Base-by-base conservation (phyloP, 2,797 vertebrate genomes). In the Melanogrammus aeglefinus region DNA sequence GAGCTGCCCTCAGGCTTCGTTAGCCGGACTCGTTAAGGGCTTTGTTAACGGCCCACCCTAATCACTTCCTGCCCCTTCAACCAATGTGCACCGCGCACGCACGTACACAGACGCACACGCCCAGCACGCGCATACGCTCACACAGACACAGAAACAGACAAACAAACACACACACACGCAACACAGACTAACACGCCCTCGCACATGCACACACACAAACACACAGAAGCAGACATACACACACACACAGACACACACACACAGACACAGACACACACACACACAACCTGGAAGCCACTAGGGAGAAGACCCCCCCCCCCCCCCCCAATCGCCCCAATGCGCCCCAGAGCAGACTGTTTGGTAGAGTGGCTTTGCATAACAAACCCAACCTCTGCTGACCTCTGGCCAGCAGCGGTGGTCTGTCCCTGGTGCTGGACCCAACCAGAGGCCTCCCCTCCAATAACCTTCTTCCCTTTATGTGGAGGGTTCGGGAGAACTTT, bases 1-100 rank as follows among this genome's bases (percentile, higher is more conserved):
- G 85, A 88, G 92, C 90, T 90, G 90, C 92, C 92, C 92, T 90
- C 89, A 79, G 89, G 90, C 89, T 92, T 91, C 91, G 91, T 91
- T 91, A 92, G 87, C 70, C 78, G 82, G 86, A 77, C 90, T 92
- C 82, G 89, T 91, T 92, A 91, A 90, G 87, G 88, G 91, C 86
- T 89, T 89, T 86, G 86, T 91, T 92, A 93, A 92, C 88, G 86
- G 89, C 81, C 85, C 84, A 88, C 89, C 72, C 14, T 94, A 93
- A 95, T 93, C 90, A 83, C 87, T 90, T 89, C 89, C 87, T 87
- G 88, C 80, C 84, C 84, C 88, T 85, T 90, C 86, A 86, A 85
- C 90, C 90, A 92, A 91, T 77, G 89, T 75, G 78, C 76, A 79
- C 31, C 31, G 31, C 2, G 72, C 77, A 76, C 74, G 82, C 1